Evolutionary conservation across 2,797 vertebrate genomes (phyloP), one percentile per base, ranked within the genome.

Genomic region (Diglossa cyanea): DNA sequence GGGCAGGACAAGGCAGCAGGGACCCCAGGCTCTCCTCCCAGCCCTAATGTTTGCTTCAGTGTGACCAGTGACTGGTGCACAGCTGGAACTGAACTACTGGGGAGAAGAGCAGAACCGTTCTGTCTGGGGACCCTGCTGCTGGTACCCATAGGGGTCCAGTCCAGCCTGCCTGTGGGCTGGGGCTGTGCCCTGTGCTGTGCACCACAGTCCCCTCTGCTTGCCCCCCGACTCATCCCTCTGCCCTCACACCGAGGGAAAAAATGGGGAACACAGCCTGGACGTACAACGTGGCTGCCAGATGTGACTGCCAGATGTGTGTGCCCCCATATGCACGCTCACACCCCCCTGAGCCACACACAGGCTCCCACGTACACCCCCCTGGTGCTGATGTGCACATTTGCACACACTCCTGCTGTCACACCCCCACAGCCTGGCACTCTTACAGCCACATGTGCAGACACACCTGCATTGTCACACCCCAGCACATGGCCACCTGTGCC

Each of bases 301-400:
- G 47, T 28, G 17, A 35, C n/a, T 57, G 44, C 19, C 45, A 40
- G 21, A 17, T 39, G 47, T 28, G 17, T 17, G 58, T 40, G 42
- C 18, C 53, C 37, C 31, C 4, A 6, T 25, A 17, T 0, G 17
- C 50, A 33, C 17, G 23, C 39, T 4, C 37, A 8, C 20, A 14
- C 6, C 0, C 1, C 17, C 4, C 3, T 37, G 8, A 60, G 21
- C 39, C 55, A 35, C 60, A 6, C n/a, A 16, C 13, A 17, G 17
- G 7, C 31, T 31, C 16, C 24, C 39, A 10, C 0, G 0, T 3
- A 26, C 4, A 7, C 10, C 1, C 16, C 23, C 10, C 19, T 1
- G 0, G 11, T 2, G 31, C 48, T 44, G 42, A 11, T 7, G 10
- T 4, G 21, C 76, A n/a, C 45, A 2, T 16, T 4, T 8, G 3